Evolutionary conservation across 2,113 vertebrate species (phyloP), one percentile per base, ranked within the genome.

Genomic region (Vireo altiloquus): DNA sequence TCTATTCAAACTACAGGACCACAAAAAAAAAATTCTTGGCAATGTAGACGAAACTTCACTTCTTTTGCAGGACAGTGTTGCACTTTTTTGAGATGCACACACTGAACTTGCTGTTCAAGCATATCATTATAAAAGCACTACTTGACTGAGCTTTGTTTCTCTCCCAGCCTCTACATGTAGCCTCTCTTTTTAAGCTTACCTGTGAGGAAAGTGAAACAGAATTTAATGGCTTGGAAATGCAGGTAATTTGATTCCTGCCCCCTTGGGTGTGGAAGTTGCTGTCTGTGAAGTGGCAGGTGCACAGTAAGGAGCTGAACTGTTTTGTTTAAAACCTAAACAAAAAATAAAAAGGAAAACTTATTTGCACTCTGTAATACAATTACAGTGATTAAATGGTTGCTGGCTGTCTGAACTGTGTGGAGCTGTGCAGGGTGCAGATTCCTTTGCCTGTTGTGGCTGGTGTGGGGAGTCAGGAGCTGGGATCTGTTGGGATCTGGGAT

Each of bases 331-430:
- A 69, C 72, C 46, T 24, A 76, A 94, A 76, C 83, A 72, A 53
- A 92, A 87, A 87, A 77, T 74, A 71, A 64, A 88, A 66, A 81
- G 79, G 66, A 60, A 93, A 76, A 68, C 72, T 31, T 47, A 27
- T 3, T 71, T 44, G 24, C 25, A 4, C 37, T 64, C 20, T 86
- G 22, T 87, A 68, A 14, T 22, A 16, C 63, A 74, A 68, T 66
- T 93, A 78, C 0, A 40, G 39, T 39, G 83, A 44, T 91, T 80
- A 87, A 95, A 57, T 42, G 91, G 40, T 91, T 78, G 53, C 95
- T 95, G 77, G 80, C 49, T 92, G 49, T 33, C 97, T 94, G 89
- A 84, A 27, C 86, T 80, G 69, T 82, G 86, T 89, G 96, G 96
- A 95, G 91, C 91, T 91, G 74, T 81, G 60, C 64, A 20, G 44